These are phyloP conservation scores for Cyanocitta stelleri DNA, from an alignment of 2,113 vertebrate genomes.

Conservation along the genomic window DNA sequence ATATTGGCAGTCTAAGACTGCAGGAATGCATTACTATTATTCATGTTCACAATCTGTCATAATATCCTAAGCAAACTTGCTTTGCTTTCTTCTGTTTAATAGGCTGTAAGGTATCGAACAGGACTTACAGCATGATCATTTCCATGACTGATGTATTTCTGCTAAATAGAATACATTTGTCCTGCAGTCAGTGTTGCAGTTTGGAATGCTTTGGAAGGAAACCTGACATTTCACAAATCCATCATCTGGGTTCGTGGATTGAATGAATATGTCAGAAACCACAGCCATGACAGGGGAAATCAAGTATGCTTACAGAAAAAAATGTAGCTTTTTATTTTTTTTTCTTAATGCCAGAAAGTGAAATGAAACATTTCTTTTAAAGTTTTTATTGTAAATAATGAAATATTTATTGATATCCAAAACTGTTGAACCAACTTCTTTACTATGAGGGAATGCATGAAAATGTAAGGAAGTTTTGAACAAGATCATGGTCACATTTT, in stretches of 20 bases:
- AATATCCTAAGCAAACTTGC: slow-evolving; percentile 60
- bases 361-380: not conserved
- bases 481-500: not conserved
- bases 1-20: slow-evolving; percentile 63
- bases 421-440: not conserved
- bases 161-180: slow-evolving; percentile 35
- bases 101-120: slow-evolving; percentile 69
- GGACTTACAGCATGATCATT: slow-evolving; percentile 46
- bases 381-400: not conserved
- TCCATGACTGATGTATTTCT: slow-evolving; percentile 62
- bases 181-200: slow-evolving; percentile 26
- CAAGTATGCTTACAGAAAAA: not conserved
- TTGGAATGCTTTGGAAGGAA: slow-evolving; percentile 46
- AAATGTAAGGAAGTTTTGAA: not conserved
- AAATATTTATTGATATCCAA: not conserved
- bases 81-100: slow-evolving; percentile 67
- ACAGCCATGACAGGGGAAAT: not conserved
- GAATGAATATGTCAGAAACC: not conserved
- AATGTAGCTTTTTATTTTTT: not conserved
- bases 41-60: slow-evolving; percentile 44
- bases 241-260: slow-evolving; percentile 7
- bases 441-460: not conserved
- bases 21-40: slow-evolving; percentile 47
- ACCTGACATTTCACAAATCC: slow-evolving; percentile 36
- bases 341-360: not conserved